Percentiles rank a stretch among this genome's conserved stretches.
phyloP scores from a whole-genome alignment of 2,888 invertebrate species.

The Mythimna vitellina region DNA sequence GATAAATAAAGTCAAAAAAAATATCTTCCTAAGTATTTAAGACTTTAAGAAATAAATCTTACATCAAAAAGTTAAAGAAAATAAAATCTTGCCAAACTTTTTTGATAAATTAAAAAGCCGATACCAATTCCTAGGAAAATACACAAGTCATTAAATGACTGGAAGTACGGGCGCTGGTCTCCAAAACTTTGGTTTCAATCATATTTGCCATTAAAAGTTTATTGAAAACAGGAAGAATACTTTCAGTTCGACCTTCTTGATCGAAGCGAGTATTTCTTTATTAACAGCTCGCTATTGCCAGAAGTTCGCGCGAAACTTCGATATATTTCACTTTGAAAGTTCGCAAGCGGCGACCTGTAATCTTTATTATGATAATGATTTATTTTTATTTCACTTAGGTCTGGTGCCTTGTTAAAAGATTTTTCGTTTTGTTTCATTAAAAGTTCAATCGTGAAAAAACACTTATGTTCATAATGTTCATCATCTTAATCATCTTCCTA shows the following conservation, averaged over 20 bases:
- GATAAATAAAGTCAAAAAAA: too few relatives aligned
- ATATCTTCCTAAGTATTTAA: neutral
- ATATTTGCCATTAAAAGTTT: conserved; percentile 69
- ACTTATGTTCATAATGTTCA: too few relatives aligned
- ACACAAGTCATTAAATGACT: conserved; percentile 50
- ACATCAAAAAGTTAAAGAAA: conserved; percentile 15
- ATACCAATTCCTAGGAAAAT: conserved; percentile 36
- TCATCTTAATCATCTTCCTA: neutral
- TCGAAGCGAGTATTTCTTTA: conserved; percentile 58
- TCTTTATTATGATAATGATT: conserved; percentile 57
- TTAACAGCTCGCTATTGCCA: conserved; percentile 65
- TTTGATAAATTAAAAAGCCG: conserved; percentile 35
- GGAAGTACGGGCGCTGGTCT: conserved; percentile 37
- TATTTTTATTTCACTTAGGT: conserved; percentile 50
- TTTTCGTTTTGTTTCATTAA: neutral
- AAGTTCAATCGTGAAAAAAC: neutral
- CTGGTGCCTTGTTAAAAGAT: neutral
- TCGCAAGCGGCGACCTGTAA: conserved; percentile 52
- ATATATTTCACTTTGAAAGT: conserved; percentile 66
- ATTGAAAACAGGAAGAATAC: conserved; percentile 62
- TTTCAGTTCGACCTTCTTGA: conserved; percentile 46
- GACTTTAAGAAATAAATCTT: neutral
- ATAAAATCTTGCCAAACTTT: conserved; percentile 24
- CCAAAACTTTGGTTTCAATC: conserved; percentile 55
- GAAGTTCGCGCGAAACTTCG: conserved; percentile 63